Conservation (phyloP, 1,140 invertebrate species). For the Macrotrachela quadricornifera region DNA sequence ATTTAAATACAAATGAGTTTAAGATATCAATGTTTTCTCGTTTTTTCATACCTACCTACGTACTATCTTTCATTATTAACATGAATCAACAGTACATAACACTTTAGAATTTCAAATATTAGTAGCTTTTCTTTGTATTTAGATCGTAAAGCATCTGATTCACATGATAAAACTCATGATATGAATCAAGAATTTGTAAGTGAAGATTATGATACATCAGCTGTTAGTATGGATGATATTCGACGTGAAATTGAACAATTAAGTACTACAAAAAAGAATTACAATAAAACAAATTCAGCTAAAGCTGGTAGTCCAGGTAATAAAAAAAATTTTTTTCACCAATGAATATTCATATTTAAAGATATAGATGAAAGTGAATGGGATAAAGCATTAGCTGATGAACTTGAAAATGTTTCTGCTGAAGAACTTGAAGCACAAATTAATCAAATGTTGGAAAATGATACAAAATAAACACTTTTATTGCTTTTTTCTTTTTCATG, state of each 20-base stretch:
- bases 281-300: slow-evolving; percentile 9
- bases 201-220: slow-evolving; percentile 24
- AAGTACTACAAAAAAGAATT: slow-evolving; percentile 30
- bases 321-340: too few species aligned
- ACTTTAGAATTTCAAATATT: too few species aligned
- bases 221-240: slow-evolving; percentile 13
- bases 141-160: slow-evolving; percentile 14
- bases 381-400: slow-evolving; percentile 5
- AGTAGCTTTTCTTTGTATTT: neutral
- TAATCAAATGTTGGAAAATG: slow-evolving; percentile 5
- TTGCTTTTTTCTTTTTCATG: too few species aligned
- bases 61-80: too few species aligned
- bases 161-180: slow-evolving; percentile 16
- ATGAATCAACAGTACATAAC: too few species aligned
- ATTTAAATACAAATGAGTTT: too few species aligned
- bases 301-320: neutral
- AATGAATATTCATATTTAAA: neutral
- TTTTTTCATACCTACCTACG: too few species aligned
- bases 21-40: too few species aligned
- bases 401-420: slow-evolving; percentile 4
- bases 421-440: slow-evolving; percentile 8
- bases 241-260: slow-evolving; percentile 30
- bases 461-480: neutral
- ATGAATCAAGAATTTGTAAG: slow-evolving; percentile 31
- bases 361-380: slow-evolving; percentile 3